Conservation (phyloP, 2,888 invertebrate species). For the Venusia cambrica region DNA sequence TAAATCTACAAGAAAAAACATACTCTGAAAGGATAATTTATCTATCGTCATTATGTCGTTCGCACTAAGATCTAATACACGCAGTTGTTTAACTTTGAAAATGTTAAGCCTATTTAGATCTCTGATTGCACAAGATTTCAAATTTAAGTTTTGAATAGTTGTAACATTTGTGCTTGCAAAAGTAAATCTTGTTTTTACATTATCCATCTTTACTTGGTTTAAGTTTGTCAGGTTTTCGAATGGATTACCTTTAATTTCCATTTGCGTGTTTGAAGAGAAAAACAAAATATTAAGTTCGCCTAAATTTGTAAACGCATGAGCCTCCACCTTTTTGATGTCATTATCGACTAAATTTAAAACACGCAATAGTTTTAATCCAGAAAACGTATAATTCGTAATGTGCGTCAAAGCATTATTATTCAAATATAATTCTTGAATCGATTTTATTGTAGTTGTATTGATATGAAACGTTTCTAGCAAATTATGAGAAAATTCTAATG, state of each 20-base stretch:
- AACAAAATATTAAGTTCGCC: slow-evolving; percentile 20
- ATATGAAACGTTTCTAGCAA: slow-evolving; percentile 25
- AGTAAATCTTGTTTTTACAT: slow-evolving; percentile 20
- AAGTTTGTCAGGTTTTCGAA: slow-evolving; percentile 26
- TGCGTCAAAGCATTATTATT: slow-evolving; percentile 27
- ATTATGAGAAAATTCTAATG: slow-evolving; percentile 29
- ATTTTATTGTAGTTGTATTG: slow-evolving; percentile 22
- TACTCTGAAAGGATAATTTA: slow-evolving; percentile 28
- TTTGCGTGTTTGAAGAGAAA: slow-evolving; percentile 24
- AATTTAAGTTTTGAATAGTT: slow-evolving; percentile 20
- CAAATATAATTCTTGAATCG: slow-evolving; percentile 27
- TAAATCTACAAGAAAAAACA: slow-evolving; percentile 21
- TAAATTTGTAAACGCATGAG: slow-evolving; percentile 16
- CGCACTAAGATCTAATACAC: slow-evolving; percentile 24
- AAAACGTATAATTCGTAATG: slow-evolving; percentile 23
- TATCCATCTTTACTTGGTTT: slow-evolving; percentile 20
- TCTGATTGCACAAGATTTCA: slow-evolving; percentile 26
- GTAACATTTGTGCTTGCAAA: slow-evolving; percentile 21
- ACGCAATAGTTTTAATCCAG: slow-evolving; percentile 18
- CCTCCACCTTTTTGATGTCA: slow-evolving; percentile 22
- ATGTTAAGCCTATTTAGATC: slow-evolving; percentile 20
- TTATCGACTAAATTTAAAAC: slow-evolving; percentile 27
- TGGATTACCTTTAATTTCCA: slow-evolving; percentile 21
- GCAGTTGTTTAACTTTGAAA: slow-evolving; percentile 18
- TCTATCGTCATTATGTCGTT: slow-evolving; percentile 28